A percentile compares a stretch with the other conserved stretches of the same genome.
Conservation (phyloP, 1,140 invertebrate genomes). For the Tetramorium alpestre region DNA sequence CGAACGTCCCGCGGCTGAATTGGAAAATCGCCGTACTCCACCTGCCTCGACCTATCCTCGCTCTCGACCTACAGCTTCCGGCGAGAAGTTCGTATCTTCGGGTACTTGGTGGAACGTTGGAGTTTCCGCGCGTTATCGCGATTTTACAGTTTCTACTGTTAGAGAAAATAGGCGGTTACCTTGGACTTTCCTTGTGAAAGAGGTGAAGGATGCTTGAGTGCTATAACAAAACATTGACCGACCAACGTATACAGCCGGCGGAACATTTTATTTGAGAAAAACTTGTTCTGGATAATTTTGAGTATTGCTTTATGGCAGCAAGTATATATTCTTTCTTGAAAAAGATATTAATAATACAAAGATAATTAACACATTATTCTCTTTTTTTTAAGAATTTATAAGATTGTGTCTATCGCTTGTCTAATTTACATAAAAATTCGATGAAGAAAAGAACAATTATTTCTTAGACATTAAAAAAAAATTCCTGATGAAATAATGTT, state of each 20-base stretch:
- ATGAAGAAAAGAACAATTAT: constrained; percentile 18
- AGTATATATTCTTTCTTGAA: not conserved
- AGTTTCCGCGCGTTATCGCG: constrained; percentile 33
- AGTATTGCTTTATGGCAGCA: not conserved
- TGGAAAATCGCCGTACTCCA: constrained; percentile 59
- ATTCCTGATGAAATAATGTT: constrained; percentile 44
- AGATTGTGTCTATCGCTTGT: constrained; percentile 58
- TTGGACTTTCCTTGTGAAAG: constrained; percentile 3
- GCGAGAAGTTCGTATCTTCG: constrained; percentile 48
- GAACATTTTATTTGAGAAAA: constrained; percentile 26
- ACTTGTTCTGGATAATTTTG: not conserved
- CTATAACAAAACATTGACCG: constrained; percentile 35
- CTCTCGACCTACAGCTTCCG: constrained; percentile 49
- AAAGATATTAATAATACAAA: not conserved
- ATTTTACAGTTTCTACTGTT: constrained; percentile 43
- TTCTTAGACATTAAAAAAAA: constrained; percentile 58
- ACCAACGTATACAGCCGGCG: not conserved
- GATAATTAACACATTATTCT: not conserved
- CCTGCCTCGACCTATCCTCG: not conserved
- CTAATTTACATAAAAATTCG: constrained; percentile 25
- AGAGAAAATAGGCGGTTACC: constrained; percentile 14
- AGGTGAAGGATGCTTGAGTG: constrained; percentile 7
- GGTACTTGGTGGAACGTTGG: not conserved
- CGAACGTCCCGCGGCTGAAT: constrained; percentile 64
- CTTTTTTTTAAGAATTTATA: constrained; percentile 29